Conservation (phyloP, 1,140 invertebrate genomes). For the Drosophila nasuta region DNA sequence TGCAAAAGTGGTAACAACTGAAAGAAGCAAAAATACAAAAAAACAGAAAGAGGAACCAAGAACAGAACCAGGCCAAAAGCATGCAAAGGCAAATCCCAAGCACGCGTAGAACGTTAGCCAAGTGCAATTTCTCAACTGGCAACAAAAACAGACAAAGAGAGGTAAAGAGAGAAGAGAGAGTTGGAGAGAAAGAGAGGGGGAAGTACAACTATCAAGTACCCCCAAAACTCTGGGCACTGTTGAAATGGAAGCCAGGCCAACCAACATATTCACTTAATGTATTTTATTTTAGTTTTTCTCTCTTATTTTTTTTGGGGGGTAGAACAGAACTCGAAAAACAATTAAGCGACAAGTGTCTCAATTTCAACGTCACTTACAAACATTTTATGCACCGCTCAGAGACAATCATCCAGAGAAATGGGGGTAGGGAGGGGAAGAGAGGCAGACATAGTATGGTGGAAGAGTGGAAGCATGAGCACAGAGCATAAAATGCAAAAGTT, state of each 20-base stretch:
- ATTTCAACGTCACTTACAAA: constrained; percentile 83
- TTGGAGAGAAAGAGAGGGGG: not conserved
- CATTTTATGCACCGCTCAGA: constrained; percentile 77
- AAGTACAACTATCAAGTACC: constrained; percentile 25
- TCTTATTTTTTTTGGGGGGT: constrained; percentile 40
- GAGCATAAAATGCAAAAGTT: constrained; percentile 77
- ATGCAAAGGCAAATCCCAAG: constrained; percentile 61
- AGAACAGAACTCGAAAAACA: constrained; percentile 74
- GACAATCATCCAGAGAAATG: constrained; percentile 22
- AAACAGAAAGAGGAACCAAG: constrained; percentile 16
- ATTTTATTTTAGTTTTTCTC: constrained; percentile 38
- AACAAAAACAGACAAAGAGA: constrained; percentile 54
- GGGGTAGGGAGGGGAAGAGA: not conserved
- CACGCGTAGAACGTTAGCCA: constrained; percentile 54
- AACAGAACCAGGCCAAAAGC: constrained; percentile 45
- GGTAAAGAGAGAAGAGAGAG: not conserved
- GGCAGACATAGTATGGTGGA: not conserved
- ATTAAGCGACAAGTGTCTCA: constrained; percentile 83
- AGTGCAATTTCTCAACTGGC: constrained; percentile 60
- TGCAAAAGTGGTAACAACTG: constrained; percentile 24
- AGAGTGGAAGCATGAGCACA: constrained; percentile 20
- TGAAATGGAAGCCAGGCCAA: constrained; percentile 41
- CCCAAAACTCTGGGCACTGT: constrained; percentile 8
- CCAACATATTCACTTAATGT: constrained; percentile 54
- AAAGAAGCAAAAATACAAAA: constrained; percentile 11